Evolutionary conservation across 2,113 vertebrate genomes (phyloP).

Genomic region (Astur gentilis): DNA sequence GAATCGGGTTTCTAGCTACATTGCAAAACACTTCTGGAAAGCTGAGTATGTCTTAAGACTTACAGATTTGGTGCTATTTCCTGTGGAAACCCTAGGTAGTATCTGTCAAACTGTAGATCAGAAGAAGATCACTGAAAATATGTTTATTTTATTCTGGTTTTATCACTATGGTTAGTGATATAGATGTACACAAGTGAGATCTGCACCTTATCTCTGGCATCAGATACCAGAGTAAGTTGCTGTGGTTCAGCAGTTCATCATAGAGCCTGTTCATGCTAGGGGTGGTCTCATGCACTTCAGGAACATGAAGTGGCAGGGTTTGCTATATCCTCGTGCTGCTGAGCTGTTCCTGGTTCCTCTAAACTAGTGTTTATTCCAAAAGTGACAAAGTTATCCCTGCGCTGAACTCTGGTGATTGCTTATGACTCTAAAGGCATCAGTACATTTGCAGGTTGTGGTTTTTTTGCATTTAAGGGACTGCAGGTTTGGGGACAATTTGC

Average conservation of each 20-base stretch:
- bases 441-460: fast-evolving
- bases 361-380: background rate
- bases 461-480: background rate
- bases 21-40: background rate
- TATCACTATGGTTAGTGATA: background rate
- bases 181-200: background rate
- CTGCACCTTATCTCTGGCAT: background rate
- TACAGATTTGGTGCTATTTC: background rate
- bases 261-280: fast-evolving
- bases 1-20: background rate
- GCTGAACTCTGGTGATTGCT: background rate
- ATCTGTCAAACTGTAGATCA: background rate
- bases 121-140: background rate
- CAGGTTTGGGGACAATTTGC: background rate
- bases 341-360: background rate
- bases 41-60: background rate
- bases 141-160: background rate
- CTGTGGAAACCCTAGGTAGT: background rate
- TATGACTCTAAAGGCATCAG: background rate
- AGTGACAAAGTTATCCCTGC: background rate
- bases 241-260: background rate
- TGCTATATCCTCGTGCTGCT: background rate
- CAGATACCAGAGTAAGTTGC: background rate
- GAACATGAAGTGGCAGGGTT: background rate
- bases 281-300: background rate